Base-by-base conservation (phyloP, 1,140 invertebrate genomes). In the Euwallacea similis region DNA sequence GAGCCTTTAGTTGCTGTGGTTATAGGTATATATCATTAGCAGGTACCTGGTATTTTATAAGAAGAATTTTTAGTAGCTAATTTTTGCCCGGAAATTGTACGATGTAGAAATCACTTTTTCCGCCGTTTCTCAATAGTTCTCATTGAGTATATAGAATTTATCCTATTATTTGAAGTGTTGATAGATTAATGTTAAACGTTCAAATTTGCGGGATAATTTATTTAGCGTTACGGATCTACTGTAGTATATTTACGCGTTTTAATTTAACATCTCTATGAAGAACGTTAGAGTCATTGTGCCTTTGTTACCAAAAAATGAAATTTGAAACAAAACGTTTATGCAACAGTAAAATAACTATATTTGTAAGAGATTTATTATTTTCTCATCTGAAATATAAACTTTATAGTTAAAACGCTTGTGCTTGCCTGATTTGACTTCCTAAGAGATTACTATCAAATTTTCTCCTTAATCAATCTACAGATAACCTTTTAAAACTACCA, bases 401-500 rank as follows among this genome's bases (percentile, higher is more conserved):
- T 74, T 74, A 71, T 68, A 74, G 66, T 74, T 74, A 74, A 69
- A 67, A 66, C 21, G 21, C 13, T 15, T 6, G 55, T 6, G 7
- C 3, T 58, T 15, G 55, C 6, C 15, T 58, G n/a, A 15, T 58
- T 58, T 33, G 16, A 6, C 55, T 13, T 33, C 16, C n/a, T 58
- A n/a, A n/a, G n/a, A n/a, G n/a, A n/a, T n/a, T n/a, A n/a, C n/a
- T n/a, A 6, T 10, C 21, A 41, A 13, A 41, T 58, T 10, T 58
- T 58, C n/a, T 58, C 6, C 46, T 11, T 10, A 50, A 50, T 85
- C 77, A 91, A 83, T 91, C 89, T 53, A 91, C 86, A 59, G 90
- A 88, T 10, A 91, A 76, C 79, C 90, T 91, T 75, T 90, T 91
- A 73, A 91, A 90, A 47, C 87, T 88, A 6, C 89, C 89, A 75